Evolutionary conservation across 2,797 vertebrate genomes (phyloP).

Genomic region (Oceanodroma leucorhoa): DNA sequence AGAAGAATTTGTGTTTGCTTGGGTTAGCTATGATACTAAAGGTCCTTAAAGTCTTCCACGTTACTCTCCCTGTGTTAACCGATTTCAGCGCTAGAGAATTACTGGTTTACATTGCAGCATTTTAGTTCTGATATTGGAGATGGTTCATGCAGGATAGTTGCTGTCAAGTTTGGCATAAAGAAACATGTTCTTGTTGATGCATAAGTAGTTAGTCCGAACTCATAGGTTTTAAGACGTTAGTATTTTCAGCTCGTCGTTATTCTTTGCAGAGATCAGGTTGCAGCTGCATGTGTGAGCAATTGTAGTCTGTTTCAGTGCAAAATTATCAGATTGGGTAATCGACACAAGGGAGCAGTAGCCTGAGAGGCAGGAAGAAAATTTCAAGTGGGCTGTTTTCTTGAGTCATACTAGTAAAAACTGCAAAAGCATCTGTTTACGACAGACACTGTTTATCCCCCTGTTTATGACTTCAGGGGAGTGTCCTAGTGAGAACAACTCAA

Average conservation of each 20-base stretch:
- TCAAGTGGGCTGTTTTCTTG: not conserved
- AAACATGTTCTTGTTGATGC: not conserved
- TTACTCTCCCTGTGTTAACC: not conserved
- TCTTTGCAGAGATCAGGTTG: not conserved
- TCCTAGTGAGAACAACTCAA: not conserved
- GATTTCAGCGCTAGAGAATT: not conserved
- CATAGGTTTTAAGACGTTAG: not conserved
- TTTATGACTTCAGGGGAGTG: not conserved
- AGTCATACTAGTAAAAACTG: not conserved
- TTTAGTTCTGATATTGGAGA: not conserved
- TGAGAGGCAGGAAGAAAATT: not conserved
- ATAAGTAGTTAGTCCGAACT: not conserved
- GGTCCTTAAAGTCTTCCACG: not conserved
- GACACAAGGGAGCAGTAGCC: not conserved
- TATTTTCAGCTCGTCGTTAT: not conserved
- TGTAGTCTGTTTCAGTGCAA: not conserved
- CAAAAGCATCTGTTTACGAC: not conserved
- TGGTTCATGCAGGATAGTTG: not conserved
- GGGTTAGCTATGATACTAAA: not conserved
- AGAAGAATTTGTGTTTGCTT: not conserved
- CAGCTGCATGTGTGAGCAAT: rapidly evolving
- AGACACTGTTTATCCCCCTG: not conserved
- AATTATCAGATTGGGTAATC: not conserved
- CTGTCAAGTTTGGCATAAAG: not conserved
- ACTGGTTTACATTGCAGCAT: not conserved